Evolutionary conservation across 92 coral and sea anemone genomes (phyloP).

Genomic region (Porites divaricata): DNA sequence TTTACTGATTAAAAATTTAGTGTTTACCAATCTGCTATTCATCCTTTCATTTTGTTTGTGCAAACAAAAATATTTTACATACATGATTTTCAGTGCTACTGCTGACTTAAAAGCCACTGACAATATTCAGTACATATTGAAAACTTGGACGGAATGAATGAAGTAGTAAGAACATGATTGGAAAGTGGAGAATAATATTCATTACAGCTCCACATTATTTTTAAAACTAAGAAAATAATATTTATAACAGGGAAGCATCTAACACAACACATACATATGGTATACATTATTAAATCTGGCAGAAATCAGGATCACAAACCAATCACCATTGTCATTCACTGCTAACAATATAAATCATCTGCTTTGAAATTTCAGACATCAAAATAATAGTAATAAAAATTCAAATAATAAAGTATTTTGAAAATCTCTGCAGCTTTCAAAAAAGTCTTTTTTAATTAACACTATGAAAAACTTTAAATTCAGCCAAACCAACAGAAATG

Average conservation of each 20-base stretch:
- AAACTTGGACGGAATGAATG: too few relatives aligned
- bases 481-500: not conserved
- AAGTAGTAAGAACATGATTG: not conserved
- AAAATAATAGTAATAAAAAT: not conserved
- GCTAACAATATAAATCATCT: not conserved
- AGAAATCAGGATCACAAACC: not conserved
- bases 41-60: slow-evolving; percentile 26
- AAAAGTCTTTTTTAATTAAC: slow-evolving; percentile 1
- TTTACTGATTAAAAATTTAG: slow-evolving; percentile 32
- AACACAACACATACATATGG: not conserved
- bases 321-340: not conserved
- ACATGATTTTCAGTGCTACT: not conserved
- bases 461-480: not conserved
- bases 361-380: not conserved
- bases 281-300: slow-evolving; percentile 5
- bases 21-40: slow-evolving; percentile 28
- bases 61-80: not conserved
- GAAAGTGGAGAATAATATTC: slow-evolving; percentile 5
- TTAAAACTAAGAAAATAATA: not conserved
- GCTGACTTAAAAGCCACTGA: not conserved
- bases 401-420: not conserved
- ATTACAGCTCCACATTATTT: not conserved
- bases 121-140: too few relatives aligned
- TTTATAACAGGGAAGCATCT: not conserved
- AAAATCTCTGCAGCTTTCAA: not conserved